Base-by-base conservation (phyloP, 2,113 vertebrate genomes). In the Nyctereutes procyonoides region DNA sequence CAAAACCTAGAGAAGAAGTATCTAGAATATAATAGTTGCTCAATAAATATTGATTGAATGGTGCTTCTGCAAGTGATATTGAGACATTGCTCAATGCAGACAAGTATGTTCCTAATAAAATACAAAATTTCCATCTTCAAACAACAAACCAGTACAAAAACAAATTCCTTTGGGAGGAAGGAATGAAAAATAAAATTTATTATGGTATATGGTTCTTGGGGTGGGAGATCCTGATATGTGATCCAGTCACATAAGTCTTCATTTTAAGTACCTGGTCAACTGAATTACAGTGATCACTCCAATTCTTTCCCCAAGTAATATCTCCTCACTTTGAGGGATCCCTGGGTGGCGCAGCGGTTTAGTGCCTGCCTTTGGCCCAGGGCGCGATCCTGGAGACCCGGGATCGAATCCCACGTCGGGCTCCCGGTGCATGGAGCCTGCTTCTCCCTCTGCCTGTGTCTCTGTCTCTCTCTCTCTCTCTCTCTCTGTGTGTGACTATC, bases 121-220 rank as follows among this genome's bases (percentile, higher is more conserved):
- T 43, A 62, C 53, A 96, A 79, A 51, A 6, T 69, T 58, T 69
- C 65, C 20, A 92, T 43, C 51, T 77, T 69, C 20, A 83, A 83
- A 81, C 30, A 74, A 76, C 95, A 51, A 82, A 28, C 77, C 30
- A 60, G n/a, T 88, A 86, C 35, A 83, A 92, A 94, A 92, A 53
- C 15, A 67, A 88, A 88, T 83, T 88, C 20, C 38, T 74, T 43
- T 83, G 83, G 38, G 53, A 77, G 55, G 62, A 6, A 92, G 60
- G 20, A 76, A 92, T 62, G 28, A 95, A 95, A 95, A 82, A 28
- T 94, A 86, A 63, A 85, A 73, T 73, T 35, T 69, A 84, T 76
- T 24, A 69, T 19, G 60, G 10, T 14, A 69, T 69, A n/a, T 30
- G 82, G 82, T 35, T 28, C 79, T 84, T 85, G 53, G 35, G 38